phyloP scores from a whole-genome alignment of 2,113 vertebrate species.

The Globicephala melas region DNA sequence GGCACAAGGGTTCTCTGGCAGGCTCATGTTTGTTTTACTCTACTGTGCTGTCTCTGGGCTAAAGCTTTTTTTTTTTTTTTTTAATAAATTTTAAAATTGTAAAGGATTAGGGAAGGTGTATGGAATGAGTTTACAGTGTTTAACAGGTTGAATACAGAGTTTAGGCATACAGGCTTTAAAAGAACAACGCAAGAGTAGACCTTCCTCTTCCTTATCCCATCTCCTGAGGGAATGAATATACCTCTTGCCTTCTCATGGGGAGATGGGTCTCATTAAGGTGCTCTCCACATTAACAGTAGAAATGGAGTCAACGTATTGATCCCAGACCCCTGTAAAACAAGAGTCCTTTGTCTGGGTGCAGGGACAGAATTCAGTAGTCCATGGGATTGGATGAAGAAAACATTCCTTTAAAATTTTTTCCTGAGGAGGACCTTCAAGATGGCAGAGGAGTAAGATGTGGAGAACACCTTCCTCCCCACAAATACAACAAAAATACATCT shows the following conservation, averaged over 20 bases:
- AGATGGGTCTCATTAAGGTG: not conserved
- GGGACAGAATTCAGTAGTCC: not conserved
- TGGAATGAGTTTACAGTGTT: not conserved
- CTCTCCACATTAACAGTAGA: not conserved
- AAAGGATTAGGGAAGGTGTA: not conserved
- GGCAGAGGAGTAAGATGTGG: no score
- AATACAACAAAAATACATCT: no score
- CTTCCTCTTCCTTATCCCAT: not conserved
- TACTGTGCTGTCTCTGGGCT: not conserved
- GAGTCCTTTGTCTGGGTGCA: not conserved
- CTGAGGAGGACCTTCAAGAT: no score
- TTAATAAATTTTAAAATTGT: not conserved
- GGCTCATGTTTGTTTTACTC: not conserved
- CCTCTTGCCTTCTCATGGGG: not conserved
- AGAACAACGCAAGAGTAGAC: not conserved
- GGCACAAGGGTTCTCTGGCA: not conserved
- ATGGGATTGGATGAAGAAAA: not conserved
- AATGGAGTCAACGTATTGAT: not conserved
- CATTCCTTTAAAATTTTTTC: not conserved
- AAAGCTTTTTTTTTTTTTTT: not conserved
- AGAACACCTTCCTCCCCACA: no score
- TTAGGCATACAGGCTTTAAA: not conserved
- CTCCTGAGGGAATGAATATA: not conserved
- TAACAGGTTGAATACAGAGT: not conserved
- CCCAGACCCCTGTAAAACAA: not conserved